Base-by-base conservation (phyloP, 1,140 invertebrate genomes). In the Propsilocerus akamusi region DNA sequence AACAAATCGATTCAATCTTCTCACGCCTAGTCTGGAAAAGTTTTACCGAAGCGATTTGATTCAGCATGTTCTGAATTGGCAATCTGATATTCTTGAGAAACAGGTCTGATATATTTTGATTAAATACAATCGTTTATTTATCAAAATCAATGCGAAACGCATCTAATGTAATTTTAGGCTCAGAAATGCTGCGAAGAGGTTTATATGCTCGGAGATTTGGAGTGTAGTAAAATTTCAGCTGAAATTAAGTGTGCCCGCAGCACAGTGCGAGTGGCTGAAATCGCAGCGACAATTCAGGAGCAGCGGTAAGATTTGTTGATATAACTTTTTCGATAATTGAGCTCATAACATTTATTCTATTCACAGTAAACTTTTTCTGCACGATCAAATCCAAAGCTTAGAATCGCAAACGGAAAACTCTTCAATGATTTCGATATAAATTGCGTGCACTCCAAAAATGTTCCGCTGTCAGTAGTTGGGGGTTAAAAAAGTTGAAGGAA, bases 261-360 rank as follows among this genome's bases (percentile, higher is more conserved):
- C 54, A 72, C 94, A 61, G 93, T 97, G 54, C 78, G 93, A 59
- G 77, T 92, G 59, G 91, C 89, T 26, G 92, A 97, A 77, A 96
- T 96, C 67, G 88, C 93, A 73, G 89, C 92, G 51, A 96, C 92
- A 53, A 72, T 96, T 66, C 89, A 95, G 73, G 91, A 96, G 75
- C 91, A 96, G 76, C 92, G 92, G 90, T 93, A 63, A 64, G 71
- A 68, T 50, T 46, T 47, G 8, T 7, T 20, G 5, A 5, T 7
- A 41, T 41, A 20, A 20, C 22, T 17, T 14, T 4, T 41, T 41
- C 34, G 10, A 7, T 20, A 2, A 7, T 6, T 41, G 14, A 41
- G 8, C 34, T 37, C 14, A 17, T 41, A 11, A 2, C 22, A 14
- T n/a, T 41, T 20, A 41, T 41, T 41, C 4, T 17, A 17, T 7